Conservation (phyloP, 2,888 invertebrate genomes). For the Macrosiphum euphorbiae region DNA sequence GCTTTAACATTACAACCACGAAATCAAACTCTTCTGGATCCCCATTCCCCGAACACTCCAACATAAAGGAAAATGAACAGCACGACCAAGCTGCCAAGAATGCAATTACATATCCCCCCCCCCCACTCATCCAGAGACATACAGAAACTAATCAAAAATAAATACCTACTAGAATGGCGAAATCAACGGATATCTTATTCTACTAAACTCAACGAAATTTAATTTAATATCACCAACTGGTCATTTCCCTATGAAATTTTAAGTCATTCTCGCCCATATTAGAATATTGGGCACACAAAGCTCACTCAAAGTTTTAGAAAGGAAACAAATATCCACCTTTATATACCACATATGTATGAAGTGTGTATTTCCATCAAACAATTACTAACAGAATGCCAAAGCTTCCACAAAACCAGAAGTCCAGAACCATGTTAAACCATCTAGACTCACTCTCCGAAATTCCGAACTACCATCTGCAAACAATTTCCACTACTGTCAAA, state of each 20-base stretch:
- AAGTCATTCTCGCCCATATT: background rate
- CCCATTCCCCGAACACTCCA: background rate
- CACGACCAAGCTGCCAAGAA: background rate
- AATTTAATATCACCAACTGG: background rate
- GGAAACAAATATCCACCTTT: too few species aligned
- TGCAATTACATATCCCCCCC: background rate
- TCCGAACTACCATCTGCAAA: background rate
- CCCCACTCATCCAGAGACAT: background rate
- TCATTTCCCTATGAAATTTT: background rate
- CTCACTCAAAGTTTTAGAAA: background rate
- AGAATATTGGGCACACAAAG: background rate
- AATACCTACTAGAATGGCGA: background rate
- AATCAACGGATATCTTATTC: background rate
- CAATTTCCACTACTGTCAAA: background rate
- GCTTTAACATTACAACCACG: background rate
- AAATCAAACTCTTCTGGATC: background rate
- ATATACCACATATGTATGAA: too few species aligned
- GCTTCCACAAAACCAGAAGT: background rate
- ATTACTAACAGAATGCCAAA: background rate
- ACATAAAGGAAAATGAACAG: background rate
- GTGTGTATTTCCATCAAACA: background rate
- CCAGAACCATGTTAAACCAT: background rate
- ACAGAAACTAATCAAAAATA: background rate
- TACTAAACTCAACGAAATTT: background rate
- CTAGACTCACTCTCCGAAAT: background rate